Percentiles rank a stretch among this genome's conserved stretches.
These are phyloP conservation scores for Macquaria australasica DNA, from an alignment of 2,113 vertebrate species.

Conservation along the genomic window DNA sequence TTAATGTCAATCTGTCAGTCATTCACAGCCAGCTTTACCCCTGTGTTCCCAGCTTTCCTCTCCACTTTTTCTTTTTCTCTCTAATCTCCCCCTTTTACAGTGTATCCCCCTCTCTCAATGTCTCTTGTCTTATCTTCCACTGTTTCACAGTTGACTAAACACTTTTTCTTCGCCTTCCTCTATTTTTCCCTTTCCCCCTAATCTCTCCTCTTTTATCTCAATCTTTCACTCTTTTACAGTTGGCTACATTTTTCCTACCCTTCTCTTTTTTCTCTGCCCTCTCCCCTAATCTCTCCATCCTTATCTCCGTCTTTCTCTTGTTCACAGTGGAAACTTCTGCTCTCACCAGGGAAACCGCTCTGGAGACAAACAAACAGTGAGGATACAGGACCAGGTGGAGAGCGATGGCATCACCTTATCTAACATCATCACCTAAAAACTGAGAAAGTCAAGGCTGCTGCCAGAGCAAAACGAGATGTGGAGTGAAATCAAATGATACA, in stretches of 20 bases:
- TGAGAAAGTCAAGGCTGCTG: slow-evolving; percentile 4
- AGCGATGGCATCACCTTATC: slow-evolving; percentile 18
- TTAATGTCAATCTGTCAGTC: slow-evolving; percentile 57
- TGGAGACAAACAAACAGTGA: slow-evolving; percentile 67
- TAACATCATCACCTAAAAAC: background rate
- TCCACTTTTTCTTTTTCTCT: slow-evolving; percentile 42
- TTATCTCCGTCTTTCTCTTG: slow-evolving; percentile 77
- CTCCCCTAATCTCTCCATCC: slow-evolving; percentile 65
- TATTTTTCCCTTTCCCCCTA: slow-evolving; percentile 50
- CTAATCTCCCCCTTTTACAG: slow-evolving; percentile 55
- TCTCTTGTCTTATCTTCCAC: slow-evolving; percentile 69
- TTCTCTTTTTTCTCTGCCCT: slow-evolving; percentile 34
- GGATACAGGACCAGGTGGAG: slow-evolving; percentile 60
- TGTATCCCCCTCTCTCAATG: slow-evolving; percentile 34
- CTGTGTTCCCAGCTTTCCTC: slow-evolving; percentile 57
- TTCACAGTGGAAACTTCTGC: slow-evolving; percentile 73
- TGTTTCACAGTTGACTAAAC: slow-evolving; percentile 77
- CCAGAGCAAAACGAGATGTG: background rate
- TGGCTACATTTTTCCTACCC: slow-evolving; percentile 61
- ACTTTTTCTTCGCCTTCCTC: slow-evolving; percentile 66
- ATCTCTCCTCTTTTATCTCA: slow-evolving; percentile 75
- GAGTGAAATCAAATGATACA: slow-evolving; percentile 32
- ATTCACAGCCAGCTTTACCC: slow-evolving; percentile 51
- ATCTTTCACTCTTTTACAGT: slow-evolving; percentile 70
- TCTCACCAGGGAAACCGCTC: slow-evolving; percentile 66